These are phyloP conservation scores for Romanogobio albipinnatus DNA, from an alignment of 2,113 vertebrate species.

Conservation along the genomic window DNA sequence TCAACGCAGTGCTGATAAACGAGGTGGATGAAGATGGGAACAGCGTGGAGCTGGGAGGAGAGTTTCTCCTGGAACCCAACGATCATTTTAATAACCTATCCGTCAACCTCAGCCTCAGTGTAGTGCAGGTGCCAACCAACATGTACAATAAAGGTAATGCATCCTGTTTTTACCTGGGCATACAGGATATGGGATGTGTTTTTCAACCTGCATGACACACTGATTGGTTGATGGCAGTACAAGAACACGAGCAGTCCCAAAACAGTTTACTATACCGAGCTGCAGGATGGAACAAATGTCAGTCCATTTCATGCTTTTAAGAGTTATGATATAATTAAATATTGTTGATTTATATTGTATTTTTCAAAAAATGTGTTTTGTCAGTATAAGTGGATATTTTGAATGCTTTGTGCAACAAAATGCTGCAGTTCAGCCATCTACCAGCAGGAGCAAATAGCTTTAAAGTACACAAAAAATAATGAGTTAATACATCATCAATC, in stretches of 20 bases:
- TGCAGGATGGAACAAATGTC: background rate
- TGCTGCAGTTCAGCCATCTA: background rate
- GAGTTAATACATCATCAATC: no score
- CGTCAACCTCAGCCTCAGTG: conserved; percentile 95
- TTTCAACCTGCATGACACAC: background rate
- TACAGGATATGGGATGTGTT: background rate
- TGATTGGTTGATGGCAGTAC: conserved; percentile 7
- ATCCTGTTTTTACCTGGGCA: conserved; percentile 3
- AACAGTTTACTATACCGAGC: background rate
- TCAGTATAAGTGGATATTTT: background rate
- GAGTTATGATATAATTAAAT: background rate
- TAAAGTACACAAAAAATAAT: no score
- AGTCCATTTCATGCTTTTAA: background rate
- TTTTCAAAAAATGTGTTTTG: background rate
- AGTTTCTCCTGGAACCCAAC: conserved; percentile 94
- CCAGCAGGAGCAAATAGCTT: background rate
- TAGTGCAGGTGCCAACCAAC: conserved; percentile 97
- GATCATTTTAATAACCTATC: conserved; percentile 99
- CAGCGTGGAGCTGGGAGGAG: conserved; percentile 83
- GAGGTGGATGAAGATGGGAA: conserved; percentile 93
- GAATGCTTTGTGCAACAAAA: background rate
- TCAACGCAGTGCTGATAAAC: conserved; percentile 97
- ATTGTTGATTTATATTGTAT: background rate
- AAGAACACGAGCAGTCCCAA: background rate
- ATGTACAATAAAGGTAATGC: conserved; percentile 92